Percentiles rank a stretch among this genome's conserved stretches.
phyloP scores from a whole-genome alignment of 2,888 invertebrate genomes.

The Zelleria hepariella region DNA sequence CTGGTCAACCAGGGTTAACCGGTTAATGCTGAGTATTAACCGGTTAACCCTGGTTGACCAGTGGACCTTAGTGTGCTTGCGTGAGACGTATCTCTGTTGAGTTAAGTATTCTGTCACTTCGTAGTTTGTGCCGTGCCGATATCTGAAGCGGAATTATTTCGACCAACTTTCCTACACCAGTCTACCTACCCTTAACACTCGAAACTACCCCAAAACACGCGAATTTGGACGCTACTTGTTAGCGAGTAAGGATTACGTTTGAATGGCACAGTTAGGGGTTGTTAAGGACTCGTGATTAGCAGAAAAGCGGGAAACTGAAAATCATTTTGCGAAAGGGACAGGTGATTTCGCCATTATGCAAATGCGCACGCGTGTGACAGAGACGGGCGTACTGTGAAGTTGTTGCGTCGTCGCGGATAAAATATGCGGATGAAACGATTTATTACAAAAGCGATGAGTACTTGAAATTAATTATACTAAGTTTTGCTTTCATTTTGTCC shows the following conservation, averaged over 20 bases:
- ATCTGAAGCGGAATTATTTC: slow-evolving; percentile 58
- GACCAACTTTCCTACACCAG: slow-evolving; percentile 49
- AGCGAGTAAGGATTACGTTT: not conserved
- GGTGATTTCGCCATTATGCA: slow-evolving; percentile 60
- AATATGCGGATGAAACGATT: slow-evolving; percentile 68
- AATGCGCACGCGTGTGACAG: slow-evolving; percentile 39
- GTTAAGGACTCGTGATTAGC: slow-evolving; percentile 42
- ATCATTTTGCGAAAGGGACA: slow-evolving; percentile 67
- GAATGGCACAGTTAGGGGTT: not conserved
- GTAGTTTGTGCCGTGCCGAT: slow-evolving; percentile 24
- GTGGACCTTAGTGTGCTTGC: not conserved
- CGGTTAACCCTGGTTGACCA: too few species aligned
- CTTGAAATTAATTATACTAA: slow-evolving; percentile 65
- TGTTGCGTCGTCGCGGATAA: slow-evolving; percentile 29
- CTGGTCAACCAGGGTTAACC: too few species aligned
- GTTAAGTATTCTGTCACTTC: not conserved
- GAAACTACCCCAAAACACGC: not conserved
- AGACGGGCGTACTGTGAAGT: slow-evolving; percentile 23
- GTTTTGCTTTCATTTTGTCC: slow-evolving; percentile 58
- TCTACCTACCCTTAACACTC: not conserved
- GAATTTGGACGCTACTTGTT: not conserved
- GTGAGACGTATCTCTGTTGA: not conserved
- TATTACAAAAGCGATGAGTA: slow-evolving; percentile 71
- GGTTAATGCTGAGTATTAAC: too few species aligned
- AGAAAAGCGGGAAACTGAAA: slow-evolving; percentile 64